Percentiles rank a stretch among this genome's conserved stretches.
These are phyloP conservation scores for Coracias cyanogaster DNA, from an alignment of 2,797 vertebrate species.

Conservation along the genomic window DNA sequence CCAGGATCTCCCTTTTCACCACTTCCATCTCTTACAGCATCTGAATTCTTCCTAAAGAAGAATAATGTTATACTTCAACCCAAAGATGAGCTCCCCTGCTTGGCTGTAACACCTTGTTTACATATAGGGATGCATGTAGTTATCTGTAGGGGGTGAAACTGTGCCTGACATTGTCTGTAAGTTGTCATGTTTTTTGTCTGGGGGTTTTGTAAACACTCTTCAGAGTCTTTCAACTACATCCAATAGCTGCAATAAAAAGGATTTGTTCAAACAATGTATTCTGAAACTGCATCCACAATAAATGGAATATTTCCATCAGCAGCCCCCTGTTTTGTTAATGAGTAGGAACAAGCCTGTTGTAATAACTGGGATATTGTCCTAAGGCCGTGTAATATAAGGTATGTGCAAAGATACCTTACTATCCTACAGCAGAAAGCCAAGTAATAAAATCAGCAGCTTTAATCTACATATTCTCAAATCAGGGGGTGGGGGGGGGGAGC, in stretches of 20 bases:
- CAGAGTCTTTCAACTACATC: constrained; percentile 43
- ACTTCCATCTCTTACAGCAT: neutral
- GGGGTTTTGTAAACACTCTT: constrained; percentile 73
- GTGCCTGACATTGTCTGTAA: constrained; percentile 83
- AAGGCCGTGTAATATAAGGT: fast-evolving
- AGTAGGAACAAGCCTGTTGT: neutral
- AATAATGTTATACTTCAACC: neutral
- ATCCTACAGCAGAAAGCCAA: neutral
- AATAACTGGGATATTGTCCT: neutral
- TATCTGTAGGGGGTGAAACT: constrained; percentile 80
- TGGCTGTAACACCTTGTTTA: constrained; percentile 75
- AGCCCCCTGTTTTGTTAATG: constrained; percentile 35
- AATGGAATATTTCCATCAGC: constrained; percentile 87
- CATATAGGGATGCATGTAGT: constrained; percentile 73
- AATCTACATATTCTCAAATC: neutral
- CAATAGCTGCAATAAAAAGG: constrained; percentile 83
- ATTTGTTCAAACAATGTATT: constrained; percentile 87
- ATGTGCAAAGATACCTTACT: neutral
- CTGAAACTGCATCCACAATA: constrained; percentile 94
- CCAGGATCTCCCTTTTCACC: constrained; percentile 16
- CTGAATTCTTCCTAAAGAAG: neutral
- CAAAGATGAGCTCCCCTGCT: constrained; percentile 52
- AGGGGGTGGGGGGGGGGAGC: too few species aligned
- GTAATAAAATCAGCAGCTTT: neutral
- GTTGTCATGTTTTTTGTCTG: constrained; percentile 61